phyloP scores from a whole-genome alignment of 1,140 invertebrate genomes.

The Dreissena polymorpha region DNA sequence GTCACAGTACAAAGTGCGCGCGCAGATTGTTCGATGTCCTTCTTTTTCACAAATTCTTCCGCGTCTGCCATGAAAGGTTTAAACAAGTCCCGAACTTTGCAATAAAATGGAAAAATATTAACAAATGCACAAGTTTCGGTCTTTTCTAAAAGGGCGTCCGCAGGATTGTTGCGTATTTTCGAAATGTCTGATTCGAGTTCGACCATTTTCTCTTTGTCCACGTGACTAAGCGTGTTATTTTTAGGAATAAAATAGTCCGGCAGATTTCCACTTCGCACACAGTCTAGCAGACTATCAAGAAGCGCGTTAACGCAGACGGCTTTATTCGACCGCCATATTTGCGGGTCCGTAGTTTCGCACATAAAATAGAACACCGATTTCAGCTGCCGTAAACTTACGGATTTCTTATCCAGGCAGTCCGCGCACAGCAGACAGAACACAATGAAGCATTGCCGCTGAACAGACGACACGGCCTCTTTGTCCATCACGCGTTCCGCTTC shows the following conservation, averaged over 20 bases:
- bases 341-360: slow-evolving; percentile 43
- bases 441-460: slow-evolving; percentile 49
- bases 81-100: slow-evolving; percentile 43
- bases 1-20: slow-evolving; percentile 29
- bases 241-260: slow-evolving; percentile 49
- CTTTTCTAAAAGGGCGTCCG: slow-evolving; percentile 8
- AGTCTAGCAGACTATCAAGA: slow-evolving; percentile 27
- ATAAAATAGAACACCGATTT: slow-evolving; percentile 49
- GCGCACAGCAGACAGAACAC: slow-evolving; percentile 43
- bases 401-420: slow-evolving; percentile 30
- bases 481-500: slow-evolving; percentile 43
- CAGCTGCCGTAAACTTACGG: slow-evolving; percentile 21
- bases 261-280: slow-evolving; percentile 35
- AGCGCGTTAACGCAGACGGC: slow-evolving; percentile 35
- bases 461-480: slow-evolving; percentile 42
- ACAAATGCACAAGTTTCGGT: slow-evolving; percentile 34
- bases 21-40: slow-evolving; percentile 21
- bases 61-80: slow-evolving; percentile 40
- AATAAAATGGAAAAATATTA: slow-evolving; percentile 51
- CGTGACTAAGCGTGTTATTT: slow-evolving; percentile 50
- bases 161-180: slow-evolving; percentile 24
- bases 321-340: slow-evolving; percentile 41
- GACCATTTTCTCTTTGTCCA: slow-evolving; percentile 32
- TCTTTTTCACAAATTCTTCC: slow-evolving; percentile 21
- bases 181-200: slow-evolving; percentile 7